Evolutionary conservation across 2,113 vertebrate genomes (phyloP).

Genomic region (mouse (Mus musculus)): DNA sequence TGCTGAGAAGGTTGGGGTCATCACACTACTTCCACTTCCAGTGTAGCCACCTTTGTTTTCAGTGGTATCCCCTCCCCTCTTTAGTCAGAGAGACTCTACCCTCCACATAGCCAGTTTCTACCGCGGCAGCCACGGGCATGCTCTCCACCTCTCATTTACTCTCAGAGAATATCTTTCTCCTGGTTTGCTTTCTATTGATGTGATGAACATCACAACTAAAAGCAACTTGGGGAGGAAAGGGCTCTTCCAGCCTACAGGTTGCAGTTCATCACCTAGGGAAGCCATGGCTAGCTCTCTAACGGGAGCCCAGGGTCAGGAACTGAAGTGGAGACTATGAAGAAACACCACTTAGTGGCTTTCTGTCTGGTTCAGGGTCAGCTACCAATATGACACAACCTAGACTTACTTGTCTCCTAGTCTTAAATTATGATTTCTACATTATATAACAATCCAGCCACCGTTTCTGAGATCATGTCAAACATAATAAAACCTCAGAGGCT

Average conservation of each 20-base stretch:
- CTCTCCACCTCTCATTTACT: not conserved
- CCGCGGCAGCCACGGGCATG: accelerated
- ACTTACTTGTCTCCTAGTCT: not conserved
- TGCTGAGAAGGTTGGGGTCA: not conserved
- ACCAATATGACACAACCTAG: not conserved
- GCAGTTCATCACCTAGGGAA: not conserved
- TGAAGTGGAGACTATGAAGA: not conserved
- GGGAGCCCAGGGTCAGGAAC: not conserved
- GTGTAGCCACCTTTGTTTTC: not conserved
- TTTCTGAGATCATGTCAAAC: slow-evolving; percentile 71
- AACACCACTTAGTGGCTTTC: not conserved
- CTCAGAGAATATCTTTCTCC: not conserved
- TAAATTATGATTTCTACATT: slow-evolving; percentile 62
- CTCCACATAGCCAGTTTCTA: not conserved
- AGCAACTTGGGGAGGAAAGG: not conserved
- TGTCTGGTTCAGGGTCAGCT: not conserved
- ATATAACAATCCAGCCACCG: slow-evolving; percentile 69
- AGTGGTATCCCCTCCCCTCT: not conserved
- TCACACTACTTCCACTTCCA: not conserved
- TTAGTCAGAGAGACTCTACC: not conserved
- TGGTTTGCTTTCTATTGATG: not conserved
- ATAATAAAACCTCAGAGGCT: slow-evolving; percentile 80
- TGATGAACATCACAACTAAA: not conserved
- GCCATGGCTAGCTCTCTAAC: not conserved
- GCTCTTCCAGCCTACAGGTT: not conserved